Evolutionary conservation across 1,140 invertebrate genomes (phyloP).

Genomic region (Protaetia brevitarsis): DNA sequence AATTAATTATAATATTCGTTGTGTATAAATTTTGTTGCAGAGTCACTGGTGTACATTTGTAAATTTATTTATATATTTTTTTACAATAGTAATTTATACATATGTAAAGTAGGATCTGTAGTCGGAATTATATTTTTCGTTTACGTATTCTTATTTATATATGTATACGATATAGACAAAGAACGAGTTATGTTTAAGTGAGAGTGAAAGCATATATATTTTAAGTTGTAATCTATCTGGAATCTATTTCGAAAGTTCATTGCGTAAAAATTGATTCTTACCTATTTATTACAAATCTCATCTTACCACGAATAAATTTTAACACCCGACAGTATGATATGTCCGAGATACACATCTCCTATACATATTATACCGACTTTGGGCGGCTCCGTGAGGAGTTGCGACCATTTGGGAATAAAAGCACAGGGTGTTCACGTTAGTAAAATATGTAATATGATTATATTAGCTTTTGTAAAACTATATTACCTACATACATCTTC

Average conservation of each 20-base stretch:
- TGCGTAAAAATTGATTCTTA: too few species aligned
- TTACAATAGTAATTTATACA: conserved; percentile 13
- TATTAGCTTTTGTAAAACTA: conserved; percentile 10
- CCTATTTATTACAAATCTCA: too few species aligned
- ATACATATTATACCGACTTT: too few species aligned
- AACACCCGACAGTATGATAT: too few species aligned
- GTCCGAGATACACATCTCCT: too few species aligned
- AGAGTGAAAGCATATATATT: too few species aligned
- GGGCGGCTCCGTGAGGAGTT: too few species aligned
- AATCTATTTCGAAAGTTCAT: too few species aligned
- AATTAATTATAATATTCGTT: conserved; percentile 15
- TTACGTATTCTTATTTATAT: conserved; percentile 7
- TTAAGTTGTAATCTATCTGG: too few species aligned
- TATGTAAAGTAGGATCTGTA: conserved; percentile 9
- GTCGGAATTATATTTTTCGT: neutral
- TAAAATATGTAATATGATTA: too few species aligned
- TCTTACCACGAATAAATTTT: too few species aligned
- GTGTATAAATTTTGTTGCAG: conserved; percentile 21
- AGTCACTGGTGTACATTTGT: conserved; percentile 13
- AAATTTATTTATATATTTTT: conserved; percentile 24
- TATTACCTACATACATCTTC: neutral
- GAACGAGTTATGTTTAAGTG: neutral
- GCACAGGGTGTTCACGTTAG: conserved; percentile 4
- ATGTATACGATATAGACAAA: neutral
- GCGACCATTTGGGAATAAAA: neutral